These are phyloP conservation scores for Tillus elongatus DNA, from an alignment of 2,888 invertebrate species.

Conservation along the genomic window DNA sequence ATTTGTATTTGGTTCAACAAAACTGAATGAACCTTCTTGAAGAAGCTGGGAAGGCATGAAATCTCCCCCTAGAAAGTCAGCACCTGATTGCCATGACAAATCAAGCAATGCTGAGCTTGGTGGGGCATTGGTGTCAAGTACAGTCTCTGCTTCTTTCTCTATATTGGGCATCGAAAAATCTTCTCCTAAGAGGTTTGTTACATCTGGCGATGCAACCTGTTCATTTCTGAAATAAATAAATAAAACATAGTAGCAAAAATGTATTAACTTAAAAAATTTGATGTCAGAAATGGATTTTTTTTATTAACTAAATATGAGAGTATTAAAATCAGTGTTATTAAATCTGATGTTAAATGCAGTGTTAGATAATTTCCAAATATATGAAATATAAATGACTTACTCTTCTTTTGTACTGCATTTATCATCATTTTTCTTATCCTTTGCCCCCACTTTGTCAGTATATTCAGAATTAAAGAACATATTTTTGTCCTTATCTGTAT, in stretches of 20 bases:
- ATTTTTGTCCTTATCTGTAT: conserved; percentile 42
- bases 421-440: conserved; percentile 19
- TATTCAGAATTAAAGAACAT: conserved; percentile 53
- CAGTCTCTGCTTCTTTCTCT: conserved; percentile 16
- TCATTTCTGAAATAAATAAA: too few relatives aligned
- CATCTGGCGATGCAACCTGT: conserved; percentile 11
- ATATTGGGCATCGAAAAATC: conserved; percentile 30
- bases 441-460: conserved; percentile 45
- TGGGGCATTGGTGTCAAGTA: conserved; percentile 18
- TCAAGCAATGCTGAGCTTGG: conserved; percentile 33
- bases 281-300: too few relatives aligned
- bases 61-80: conserved; percentile 31
- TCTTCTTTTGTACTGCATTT: too few relatives aligned
- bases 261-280: too few relatives aligned
- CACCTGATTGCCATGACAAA: conserved; percentile 27
- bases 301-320: too few relatives aligned
- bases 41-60: conserved; percentile 38
- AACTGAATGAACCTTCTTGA: conserved; percentile 34
- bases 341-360: too few relatives aligned
- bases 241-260: too few relatives aligned
- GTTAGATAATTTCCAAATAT: too few relatives aligned
- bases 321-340: too few relatives aligned
- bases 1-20: conserved; percentile 26
- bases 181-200: conserved; percentile 34
- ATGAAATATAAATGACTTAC: too few relatives aligned